phyloP scores from a whole-genome alignment of 2,113 vertebrate species.

The Salvelinus alpinus region DNA sequence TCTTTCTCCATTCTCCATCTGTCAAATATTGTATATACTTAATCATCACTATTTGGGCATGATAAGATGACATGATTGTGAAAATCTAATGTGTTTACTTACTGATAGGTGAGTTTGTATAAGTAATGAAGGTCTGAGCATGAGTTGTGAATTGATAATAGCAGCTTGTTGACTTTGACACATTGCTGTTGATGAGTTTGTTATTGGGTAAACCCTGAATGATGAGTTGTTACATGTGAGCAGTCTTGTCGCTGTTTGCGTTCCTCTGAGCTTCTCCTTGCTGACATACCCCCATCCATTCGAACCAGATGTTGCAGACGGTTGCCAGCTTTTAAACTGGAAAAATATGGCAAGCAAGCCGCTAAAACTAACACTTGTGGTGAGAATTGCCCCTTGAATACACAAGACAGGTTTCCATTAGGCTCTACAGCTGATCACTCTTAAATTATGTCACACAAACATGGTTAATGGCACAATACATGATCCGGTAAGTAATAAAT shows the following conservation, averaged over 20 bases:
- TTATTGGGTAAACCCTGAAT: constrained; percentile 36
- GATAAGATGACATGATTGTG: neutral
- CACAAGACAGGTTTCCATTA: constrained; percentile 47
- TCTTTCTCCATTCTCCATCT: too few relatives aligned
- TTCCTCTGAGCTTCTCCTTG: constrained; percentile 36
- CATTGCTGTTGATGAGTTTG: constrained; percentile 33
- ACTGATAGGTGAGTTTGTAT: too few relatives aligned
- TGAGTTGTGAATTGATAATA: neutral
- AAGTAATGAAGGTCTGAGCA: constrained; percentile 9
- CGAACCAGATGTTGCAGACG: constrained; percentile 64
- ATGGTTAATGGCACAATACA: constrained; percentile 16
- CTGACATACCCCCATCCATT: constrained; percentile 48
- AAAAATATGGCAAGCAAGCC: constrained; percentile 56
- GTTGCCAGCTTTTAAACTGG: constrained; percentile 59
- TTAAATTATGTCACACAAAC: constrained; percentile 38
- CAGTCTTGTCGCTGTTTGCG: constrained; percentile 45
- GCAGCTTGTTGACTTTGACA: constrained; percentile 27
- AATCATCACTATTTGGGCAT: neutral
- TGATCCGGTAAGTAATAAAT: constrained; percentile 23
- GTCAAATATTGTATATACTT: neutral
- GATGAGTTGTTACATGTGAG: constrained; percentile 41
- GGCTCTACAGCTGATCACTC: constrained; percentile 49
- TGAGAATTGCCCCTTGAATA: constrained; percentile 49
- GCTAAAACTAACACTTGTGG: constrained; percentile 58
- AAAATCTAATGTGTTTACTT: neutral